Conservation (phyloP, 2,113 vertebrate species). For the Salminus brasiliensis region DNA sequence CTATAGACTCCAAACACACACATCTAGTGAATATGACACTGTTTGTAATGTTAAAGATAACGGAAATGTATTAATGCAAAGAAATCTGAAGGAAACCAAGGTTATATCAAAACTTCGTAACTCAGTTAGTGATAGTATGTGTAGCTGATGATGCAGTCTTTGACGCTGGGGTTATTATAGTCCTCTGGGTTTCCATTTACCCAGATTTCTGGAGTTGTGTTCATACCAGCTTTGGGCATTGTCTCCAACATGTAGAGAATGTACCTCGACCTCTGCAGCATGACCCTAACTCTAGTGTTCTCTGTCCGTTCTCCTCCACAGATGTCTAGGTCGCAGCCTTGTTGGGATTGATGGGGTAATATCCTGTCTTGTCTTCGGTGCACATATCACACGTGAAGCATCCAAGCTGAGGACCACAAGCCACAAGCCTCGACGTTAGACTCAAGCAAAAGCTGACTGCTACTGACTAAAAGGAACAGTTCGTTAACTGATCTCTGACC, state of each 20-base stretch:
- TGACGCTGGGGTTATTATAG: not conserved
- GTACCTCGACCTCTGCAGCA: not conserved
- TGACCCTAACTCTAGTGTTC: no score
- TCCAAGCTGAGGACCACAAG: conserved; percentile 50
- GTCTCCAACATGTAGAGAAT: not conserved
- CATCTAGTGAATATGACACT: not conserved
- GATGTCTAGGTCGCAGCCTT: not conserved
- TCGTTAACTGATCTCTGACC: not conserved
- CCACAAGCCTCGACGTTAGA: not conserved
- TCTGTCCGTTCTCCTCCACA: not conserved
- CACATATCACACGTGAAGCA: conserved; percentile 39
- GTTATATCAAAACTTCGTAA: not conserved
- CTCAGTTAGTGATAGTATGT: not conserved
- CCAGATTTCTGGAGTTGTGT: not conserved
- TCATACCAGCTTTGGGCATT: not conserved
- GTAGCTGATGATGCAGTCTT: not conserved
- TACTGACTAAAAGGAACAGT: not conserved
- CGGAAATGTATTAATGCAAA: not conserved
- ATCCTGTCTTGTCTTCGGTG: conserved; percentile 11
- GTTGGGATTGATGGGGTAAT: not conserved
- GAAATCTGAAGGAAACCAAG: not conserved
- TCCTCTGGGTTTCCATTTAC: not conserved
- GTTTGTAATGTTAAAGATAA: not conserved
- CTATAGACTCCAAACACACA: not conserved
- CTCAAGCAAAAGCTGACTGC: not conserved